Evolutionary conservation across 2,113 vertebrate species (phyloP).

Genomic region (Oplegnathus fasciatus): DNA sequence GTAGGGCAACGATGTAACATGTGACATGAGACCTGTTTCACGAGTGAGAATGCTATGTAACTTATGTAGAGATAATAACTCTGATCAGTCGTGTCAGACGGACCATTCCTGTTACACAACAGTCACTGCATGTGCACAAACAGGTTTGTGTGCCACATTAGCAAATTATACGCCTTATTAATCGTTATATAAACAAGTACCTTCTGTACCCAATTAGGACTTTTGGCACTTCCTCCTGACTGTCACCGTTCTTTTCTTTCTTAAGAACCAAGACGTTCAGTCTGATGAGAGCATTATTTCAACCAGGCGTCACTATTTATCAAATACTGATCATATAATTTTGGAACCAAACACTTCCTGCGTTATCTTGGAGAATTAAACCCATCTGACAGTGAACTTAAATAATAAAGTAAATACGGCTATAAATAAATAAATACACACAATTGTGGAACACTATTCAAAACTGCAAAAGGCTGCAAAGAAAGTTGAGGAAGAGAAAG

Average conservation of each 20-base stretch:
- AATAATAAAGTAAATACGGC: not conserved
- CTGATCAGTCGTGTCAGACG: not conserved
- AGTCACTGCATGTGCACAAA: not conserved
- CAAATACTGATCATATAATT: not conserved
- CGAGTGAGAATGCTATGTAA: not conserved
- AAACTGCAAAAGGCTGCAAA: not conserved
- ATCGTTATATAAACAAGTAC: not conserved
- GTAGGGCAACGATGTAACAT: constrained; percentile 60
- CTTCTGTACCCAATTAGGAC: not conserved
- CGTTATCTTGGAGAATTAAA: not conserved
- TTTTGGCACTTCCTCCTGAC: not conserved
- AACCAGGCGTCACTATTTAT: too few species aligned
- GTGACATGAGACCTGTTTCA: constrained; percentile 38
- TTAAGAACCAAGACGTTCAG: not conserved
- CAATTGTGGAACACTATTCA: not conserved
- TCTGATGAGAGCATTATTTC: not conserved
- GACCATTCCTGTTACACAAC: not conserved
- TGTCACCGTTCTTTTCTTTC: not conserved
- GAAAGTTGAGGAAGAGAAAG: constrained; percentile 1
- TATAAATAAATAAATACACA: not conserved
- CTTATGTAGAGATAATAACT: not conserved
- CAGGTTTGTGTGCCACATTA: not conserved
- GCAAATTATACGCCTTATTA: not conserved
- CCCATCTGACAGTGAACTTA: not conserved
- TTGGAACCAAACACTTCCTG: not conserved